Base-by-base conservation (phyloP, 2,888 invertebrate species). In the Stramonita haemastoma region DNA sequence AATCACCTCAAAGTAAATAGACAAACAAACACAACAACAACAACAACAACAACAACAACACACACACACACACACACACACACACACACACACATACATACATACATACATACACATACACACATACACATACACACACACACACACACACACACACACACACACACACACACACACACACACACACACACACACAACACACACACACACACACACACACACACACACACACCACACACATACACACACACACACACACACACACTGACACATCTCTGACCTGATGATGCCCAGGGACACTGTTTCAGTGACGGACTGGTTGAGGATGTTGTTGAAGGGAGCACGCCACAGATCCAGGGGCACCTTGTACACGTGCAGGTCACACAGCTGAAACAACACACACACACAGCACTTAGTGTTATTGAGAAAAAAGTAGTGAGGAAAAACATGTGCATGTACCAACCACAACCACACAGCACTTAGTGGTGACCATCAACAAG, bases 211-310 rank as follows among this genome's bases (percentile, higher is more conserved):
- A 73, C 86, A 87, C 87, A 36, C 83, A 83, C 83, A 22, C 83
- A 83, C 83, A 70, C 66, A 73, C 34, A 70, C 34, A 70, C 60
- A 70, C 86, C 29, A 36, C 34, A 36, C 36, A 15, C 66, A 86
- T 70, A 8, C 46, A 83, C 83, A 46, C 83, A 46, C 83, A 34
- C 79, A 79, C 32, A 79, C 79, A 32, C 79, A 79, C 79, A 79
- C 79, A 79, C 79, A 79, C 79, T 32, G 32, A 79, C 79, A 79
- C 79, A 79, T 22, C 73, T n/a, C n/a, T 73, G 8, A 96, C 96
- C 96, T 95, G 90, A 96, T 96, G 92, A 96, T 96, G 89, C 96
- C 96, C 66, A 96, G 94, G 15, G 96, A 96, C 19, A 96, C 95
- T 15, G 96, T 96, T 90, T 96, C 96, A 87, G 96, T 96, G 70